Evolutionary conservation across 2,888 invertebrate species (phyloP).

Genomic region (Halictus quadricinctus): DNA sequence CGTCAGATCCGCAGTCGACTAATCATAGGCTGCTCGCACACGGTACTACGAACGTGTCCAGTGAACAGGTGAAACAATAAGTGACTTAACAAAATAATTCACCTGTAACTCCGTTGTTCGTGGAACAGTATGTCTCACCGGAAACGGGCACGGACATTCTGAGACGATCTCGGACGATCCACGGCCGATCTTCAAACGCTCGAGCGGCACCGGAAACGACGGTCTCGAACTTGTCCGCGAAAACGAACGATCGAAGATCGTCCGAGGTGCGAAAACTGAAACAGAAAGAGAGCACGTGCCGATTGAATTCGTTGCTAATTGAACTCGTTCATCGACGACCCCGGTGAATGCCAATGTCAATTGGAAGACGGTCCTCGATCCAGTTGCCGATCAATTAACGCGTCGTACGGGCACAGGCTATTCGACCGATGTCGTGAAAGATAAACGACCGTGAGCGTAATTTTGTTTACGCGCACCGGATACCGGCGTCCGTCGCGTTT

Average conservation of each 20-base stretch:
- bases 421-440: slow-evolving; percentile 12
- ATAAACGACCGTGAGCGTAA: slow-evolving; percentile 1
- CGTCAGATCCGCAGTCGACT: not conserved
- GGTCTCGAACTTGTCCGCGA: not conserved
- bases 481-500: not conserved
- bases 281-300: not conserved
- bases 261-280: not conserved
- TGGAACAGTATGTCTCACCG: not conserved
- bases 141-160: not conserved
- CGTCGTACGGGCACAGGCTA: not conserved
- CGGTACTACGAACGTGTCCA: not conserved
- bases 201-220: not conserved
- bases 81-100: not conserved
- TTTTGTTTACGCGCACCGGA: not conserved
- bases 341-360: slow-evolving; percentile 30
- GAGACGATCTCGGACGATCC: not conserved
- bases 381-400: slow-evolving; percentile 32
- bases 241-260: not conserved
- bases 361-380: slow-evolving; percentile 41
- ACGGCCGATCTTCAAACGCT: not conserved
- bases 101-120: not conserved
- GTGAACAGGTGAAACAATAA: not conserved
- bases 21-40: not conserved
- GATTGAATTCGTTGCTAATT: slow-evolving; percentile 25
- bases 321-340: slow-evolving; percentile 10